Conservation (phyloP, 2,888 invertebrate species). For the Patella ulyssiponensis region DNA sequence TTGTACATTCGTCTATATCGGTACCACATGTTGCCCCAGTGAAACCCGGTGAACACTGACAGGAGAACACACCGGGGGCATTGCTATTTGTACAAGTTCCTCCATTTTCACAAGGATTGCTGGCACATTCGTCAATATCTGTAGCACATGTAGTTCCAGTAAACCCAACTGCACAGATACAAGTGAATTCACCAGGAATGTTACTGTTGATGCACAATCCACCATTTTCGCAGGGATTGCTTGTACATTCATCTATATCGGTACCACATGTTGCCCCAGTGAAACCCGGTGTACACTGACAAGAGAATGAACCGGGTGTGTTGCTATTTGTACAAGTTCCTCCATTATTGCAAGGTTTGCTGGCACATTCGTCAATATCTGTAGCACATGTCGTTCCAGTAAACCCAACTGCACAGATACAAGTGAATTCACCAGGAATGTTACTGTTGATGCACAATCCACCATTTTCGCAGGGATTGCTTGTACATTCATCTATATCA, state of each 20-base stretch:
- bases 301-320: constrained; percentile 21
- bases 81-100: constrained; percentile 20
- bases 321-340: constrained; percentile 27
- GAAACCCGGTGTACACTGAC: constrained; percentile 32
- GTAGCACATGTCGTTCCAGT: constrained; percentile 37
- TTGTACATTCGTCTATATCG: constrained; percentile 87
- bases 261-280: constrained; percentile 33
- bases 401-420: constrained; percentile 37
- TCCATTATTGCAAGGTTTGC: constrained; percentile 21
- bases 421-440: constrained; percentile 32
- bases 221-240: constrained; percentile 78
- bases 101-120: neutral
- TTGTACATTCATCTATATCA: constrained; percentile 32
- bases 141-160: neutral
- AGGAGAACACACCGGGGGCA: constrained; percentile 21
- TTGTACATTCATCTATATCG: constrained; percentile 87
- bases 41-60: constrained; percentile 32
- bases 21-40: constrained; percentile 33
- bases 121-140: constrained; percentile 18
- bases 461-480: constrained; percentile 38
- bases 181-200: neutral
- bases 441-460: constrained; percentile 33
- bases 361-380: constrained; percentile 37
- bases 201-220: constrained; percentile 50
- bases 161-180: neutral